Base-by-base conservation (phyloP, 2,888 invertebrate genomes). In the Ormyrus thymus region DNA sequence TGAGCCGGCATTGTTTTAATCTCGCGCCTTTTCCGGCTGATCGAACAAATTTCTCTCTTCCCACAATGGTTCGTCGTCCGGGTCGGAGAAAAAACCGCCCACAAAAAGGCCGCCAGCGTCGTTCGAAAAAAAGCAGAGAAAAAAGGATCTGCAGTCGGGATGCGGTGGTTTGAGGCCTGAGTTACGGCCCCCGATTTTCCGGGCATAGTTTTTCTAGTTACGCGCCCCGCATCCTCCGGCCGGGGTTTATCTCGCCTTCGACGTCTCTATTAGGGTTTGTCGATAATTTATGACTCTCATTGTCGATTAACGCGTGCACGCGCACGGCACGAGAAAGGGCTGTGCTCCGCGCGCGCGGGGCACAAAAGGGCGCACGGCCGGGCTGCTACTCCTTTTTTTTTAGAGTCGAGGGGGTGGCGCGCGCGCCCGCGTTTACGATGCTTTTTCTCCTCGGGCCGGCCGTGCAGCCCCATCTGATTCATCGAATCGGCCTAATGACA, bases 231-330 rank as follows among this genome's bases (percentile, higher is more conserved):
- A 71, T 66, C 43, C 58, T 55, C 55, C 55, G 53, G 74, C 76
- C 66, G 77, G 68, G 69, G 72, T 50, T 81, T 72, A 81, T 79
- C 75, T 80, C 76, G 70, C 73, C 76, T 76, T 81, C 81, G 85
- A 87, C 85, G 85, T 86, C 88, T 89, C 89, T 88, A 89, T 89
- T 89, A 88, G 89, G 89, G 87, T 59, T 78, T 74, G 29, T 84
- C 83, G 79, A 81, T 87, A 90, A 90, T 90, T 89, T 90, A 89
- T 89, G 87, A 87, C 86, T 86, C 80, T 85, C 82, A 89, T 89
- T 89, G 90, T 89, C 88, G 87, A 89, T 89, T 89, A 89, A 87
- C 88, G 86, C 89, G 87, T 86, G 87, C 86, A 82, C 86, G 86
- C 88, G 87, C 87, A 86, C 85, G 82, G 87, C 83, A 82, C 71